Evolutionary conservation across 1,140 invertebrate species (phyloP).

Genomic region (Aphelinus atriplicis): DNA sequence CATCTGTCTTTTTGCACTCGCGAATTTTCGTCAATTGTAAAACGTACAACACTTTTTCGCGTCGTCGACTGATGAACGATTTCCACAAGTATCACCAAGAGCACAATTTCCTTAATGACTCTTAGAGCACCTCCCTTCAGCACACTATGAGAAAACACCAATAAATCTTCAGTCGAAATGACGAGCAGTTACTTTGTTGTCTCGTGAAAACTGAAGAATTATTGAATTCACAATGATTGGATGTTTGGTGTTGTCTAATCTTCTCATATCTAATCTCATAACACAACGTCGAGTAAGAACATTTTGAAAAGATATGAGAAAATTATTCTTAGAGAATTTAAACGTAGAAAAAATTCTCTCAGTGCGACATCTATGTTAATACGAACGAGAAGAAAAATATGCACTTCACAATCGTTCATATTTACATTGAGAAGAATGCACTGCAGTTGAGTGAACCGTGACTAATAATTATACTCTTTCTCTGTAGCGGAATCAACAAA

Average conservation of each 20-base stretch:
- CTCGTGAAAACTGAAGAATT: too few relatives aligned
- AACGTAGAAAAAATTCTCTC: slow-evolving; percentile 28
- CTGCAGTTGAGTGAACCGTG: slow-evolving; percentile 42
- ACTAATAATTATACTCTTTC: slow-evolving; percentile 59
- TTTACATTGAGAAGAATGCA: slow-evolving; percentile 49
- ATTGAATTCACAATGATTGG: too few relatives aligned
- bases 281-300: too few relatives aligned
- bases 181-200: too few relatives aligned
- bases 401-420: slow-evolving; percentile 44
- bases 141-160: slow-evolving; percentile 1
- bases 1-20: slow-evolving; percentile 17
- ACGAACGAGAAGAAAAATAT: slow-evolving; percentile 44
- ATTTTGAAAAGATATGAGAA: too few relatives aligned
- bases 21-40: not conserved
- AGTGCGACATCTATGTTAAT: slow-evolving; percentile 49
- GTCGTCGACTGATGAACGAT: slow-evolving; percentile 32
- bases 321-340: too few relatives aligned
- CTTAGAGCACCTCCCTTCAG: slow-evolving; percentile 30
- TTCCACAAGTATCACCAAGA: slow-evolving; percentile 26
- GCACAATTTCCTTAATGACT: slow-evolving; percentile 34
- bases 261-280: too few relatives aligned
- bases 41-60: not conserved
- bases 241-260: too few relatives aligned
- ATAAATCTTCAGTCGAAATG: not conserved
- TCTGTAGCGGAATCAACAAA: slow-evolving; percentile 79